Base-by-base conservation (phyloP, 2,797 vertebrate genomes). In the Premnoplex brunnescens region DNA sequence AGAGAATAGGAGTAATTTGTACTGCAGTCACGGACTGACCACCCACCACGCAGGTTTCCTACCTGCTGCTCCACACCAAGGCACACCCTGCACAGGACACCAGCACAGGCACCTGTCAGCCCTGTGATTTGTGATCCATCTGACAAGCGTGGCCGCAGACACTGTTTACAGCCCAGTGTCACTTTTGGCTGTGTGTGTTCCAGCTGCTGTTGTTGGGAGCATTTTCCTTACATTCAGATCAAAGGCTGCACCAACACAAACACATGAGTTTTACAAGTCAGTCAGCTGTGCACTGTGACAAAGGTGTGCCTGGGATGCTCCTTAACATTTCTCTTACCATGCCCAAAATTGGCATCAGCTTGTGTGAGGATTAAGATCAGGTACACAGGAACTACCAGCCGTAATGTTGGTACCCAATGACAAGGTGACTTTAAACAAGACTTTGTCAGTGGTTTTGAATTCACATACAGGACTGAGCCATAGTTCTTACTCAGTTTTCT, bases 11-110 rank as follows among this genome's bases (percentile, higher is more conserved):
- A 96, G 95, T 97, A 97, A 98, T 98, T 98, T 98, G 98, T 88
- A 97, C 75, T 95, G 97, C 97, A 97, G 97, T 97, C 97, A 95
- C 97, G 95, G 97, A 89, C 85, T 95, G 98, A 98, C 98, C 98
- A 98, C 98, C 97, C 97, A 97, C 72, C 95, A 97, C 0, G 64
- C 86, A 87, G 82, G 93, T 94, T 80, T 85, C 95, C 96, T 97
- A 92, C 97, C 97, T 96, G 95, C 92, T 97, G 92, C 90, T 91
- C 88, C 78, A 46, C 93, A 94, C 91, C 83, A 90, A 62, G 76
- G 79, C 87, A 67, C 56, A 26, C 46, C 54, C 83, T 56, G 62
- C 9, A 34, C 94, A 84, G 89, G 80, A 74, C 58, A 81, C 75
- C 88, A 88, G 97, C 39, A 75, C 94, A 86, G 93, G 97, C 98